These are phyloP conservation scores for Cecidostiba fungosa DNA, from an alignment of 2,888 invertebrate species.

Conservation along the genomic window DNA sequence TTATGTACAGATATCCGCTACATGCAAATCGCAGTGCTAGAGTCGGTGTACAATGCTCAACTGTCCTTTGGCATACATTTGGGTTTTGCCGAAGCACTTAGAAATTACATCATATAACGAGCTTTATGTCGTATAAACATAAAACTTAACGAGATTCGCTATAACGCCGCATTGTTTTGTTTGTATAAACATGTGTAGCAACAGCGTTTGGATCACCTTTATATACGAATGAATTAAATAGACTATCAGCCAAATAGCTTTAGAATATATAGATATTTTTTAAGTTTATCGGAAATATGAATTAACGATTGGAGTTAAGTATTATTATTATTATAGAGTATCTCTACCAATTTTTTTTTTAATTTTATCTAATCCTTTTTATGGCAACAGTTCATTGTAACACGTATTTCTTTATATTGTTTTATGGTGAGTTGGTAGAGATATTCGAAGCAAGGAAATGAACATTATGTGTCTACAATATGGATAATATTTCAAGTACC, in stretches of 20 bases:
- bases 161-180: background rate
- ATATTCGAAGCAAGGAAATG: background rate
- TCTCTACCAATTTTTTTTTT: background rate
- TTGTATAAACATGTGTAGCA: background rate
- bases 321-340: conserved; percentile 20
- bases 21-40: conserved; percentile 28
- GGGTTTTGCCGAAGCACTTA: conserved; percentile 36
- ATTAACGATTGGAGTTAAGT: conserved; percentile 2
- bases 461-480: background rate
- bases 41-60: conserved; percentile 39
- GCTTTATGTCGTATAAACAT: background rate
- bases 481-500: conserved; percentile 3
- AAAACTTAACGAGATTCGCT: conserved; percentile 34
- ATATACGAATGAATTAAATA: background rate
- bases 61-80: conserved; percentile 57
- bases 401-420: background rate
- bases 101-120: conserved; percentile 14
- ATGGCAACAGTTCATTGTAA: background rate
- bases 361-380: background rate
- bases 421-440: background rate
- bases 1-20: conserved; percentile 41
- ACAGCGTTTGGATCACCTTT: conserved; percentile 8
- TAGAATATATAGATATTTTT: background rate
- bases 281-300: conserved; percentile 4
- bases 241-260: background rate